Evolutionary conservation across 2,888 invertebrate species (phyloP), one percentile per base, ranked within the genome.

Genomic region (Plusia festucae): DNA sequence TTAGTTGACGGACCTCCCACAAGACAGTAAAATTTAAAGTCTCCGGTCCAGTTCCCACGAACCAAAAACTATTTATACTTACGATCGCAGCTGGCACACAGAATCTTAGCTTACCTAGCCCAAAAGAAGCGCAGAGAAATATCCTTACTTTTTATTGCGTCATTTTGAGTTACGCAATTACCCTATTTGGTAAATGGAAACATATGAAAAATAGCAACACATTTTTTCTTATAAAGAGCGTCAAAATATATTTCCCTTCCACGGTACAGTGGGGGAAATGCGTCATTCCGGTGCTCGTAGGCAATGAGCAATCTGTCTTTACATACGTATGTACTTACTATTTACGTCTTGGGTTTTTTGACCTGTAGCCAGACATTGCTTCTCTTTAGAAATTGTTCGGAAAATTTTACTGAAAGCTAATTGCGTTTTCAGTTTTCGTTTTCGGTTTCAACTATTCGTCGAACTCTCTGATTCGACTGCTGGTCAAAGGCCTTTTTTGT

Each of bases 111-210:
- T 20, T 44, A 53, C 16, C 13, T 2, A 49, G 40, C 40, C 20
- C 0, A 58, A 34, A 9, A 27, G 53, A 56, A 11, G 30, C 22
- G 9, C 53, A 46, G 24, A 67, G 46, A 73, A 49, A 65, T 72
- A 68, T 68, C 54, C 62, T 73, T 78, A 63, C 59, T 46, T 73
- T 79, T 78, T 81, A 81, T 81, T 68, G 66, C 73, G 57, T 63
- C 70, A 56, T 74, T 81, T 66, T 67, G 81, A 80, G 78, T 78
- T 67, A 74, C 71, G 74, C 81, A 78, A 78, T 78, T 78, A 78
- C 78, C 81, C 74, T 73, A 81, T 78, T 78, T 71, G 61, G 74
- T 74, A 78, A 78, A 80, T 78, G 81, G 78, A 81, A 81, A 74
- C 81, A 74, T 78, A 68, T 80, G 78, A 78, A 78, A 78, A 78